Evolutionary conservation across 2,888 invertebrate genomes (phyloP), one percentile per base, ranked within the genome.

Genomic region (Abscondita cerata): DNA sequence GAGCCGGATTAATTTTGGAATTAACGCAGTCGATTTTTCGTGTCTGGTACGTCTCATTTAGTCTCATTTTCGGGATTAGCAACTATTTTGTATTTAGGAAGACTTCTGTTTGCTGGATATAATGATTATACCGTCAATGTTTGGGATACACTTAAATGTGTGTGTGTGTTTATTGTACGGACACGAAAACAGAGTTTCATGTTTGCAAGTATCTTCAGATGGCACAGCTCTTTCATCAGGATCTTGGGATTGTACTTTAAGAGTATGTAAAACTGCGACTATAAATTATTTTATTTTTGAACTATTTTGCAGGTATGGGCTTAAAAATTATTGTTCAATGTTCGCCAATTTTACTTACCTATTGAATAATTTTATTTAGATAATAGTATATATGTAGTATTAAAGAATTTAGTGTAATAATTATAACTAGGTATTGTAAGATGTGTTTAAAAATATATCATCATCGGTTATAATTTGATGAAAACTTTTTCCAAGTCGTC

Each of bases 1-100:
- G 99, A 70, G 98, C 99, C 16, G 99, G 99, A 93, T 98, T 70
- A 92, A 99, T 75, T 99, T 99, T 84, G 98, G 97, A 11, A 95
- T 96, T 8, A 98, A 97, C 82, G 94, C 96, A 0, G 97, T 99
- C 40, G 99, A 99, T 95, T 99, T 81, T 97, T 97, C 64, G 89
- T 96, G 46, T 96, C 96, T 81, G 86, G 80, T 78, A 67, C 48
- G 11, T 6, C 8, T 18, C 46, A 46, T 59, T 18, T 59, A 11
- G 15, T 41, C 2, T 13, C 15, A 13, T 8, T 8, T 13, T 13
- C 15, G 2, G 12, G 12, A 41, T 6, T 36, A 18, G 36, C 6
- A n/a, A 20, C 19, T n/a, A n/a, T 20, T 44, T 63, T 58, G 54
- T 62, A 70, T 74, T 33, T 74, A 90, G 92, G 95, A 16, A 92